Evolutionary conservation across 1,140 invertebrate species (phyloP).

Genomic region (Drosophila seguyi): DNA sequence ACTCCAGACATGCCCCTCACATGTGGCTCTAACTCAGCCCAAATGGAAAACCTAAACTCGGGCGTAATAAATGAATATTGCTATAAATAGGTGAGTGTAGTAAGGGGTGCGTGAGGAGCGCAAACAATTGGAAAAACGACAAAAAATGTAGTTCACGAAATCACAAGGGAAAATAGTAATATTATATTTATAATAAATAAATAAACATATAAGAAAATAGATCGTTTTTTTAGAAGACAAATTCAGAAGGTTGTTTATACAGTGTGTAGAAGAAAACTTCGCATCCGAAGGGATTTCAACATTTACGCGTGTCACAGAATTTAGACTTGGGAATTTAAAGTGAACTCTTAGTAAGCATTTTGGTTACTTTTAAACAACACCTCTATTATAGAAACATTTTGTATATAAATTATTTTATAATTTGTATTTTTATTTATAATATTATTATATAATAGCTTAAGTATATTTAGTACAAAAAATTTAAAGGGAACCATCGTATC

Average conservation of each 20-base stretch:
- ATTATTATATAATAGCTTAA: neutral
- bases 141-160: neutral
- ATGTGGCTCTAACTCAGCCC: slow-evolving; percentile 48
- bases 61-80: slow-evolving; percentile 67
- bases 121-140: neutral
- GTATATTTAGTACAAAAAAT: neutral
- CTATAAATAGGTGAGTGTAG: slow-evolving; percentile 52
- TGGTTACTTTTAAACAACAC: too few species aligned
- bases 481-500: neutral
- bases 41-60: slow-evolving; percentile 61
- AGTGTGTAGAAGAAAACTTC: neutral
- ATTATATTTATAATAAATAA: neutral
- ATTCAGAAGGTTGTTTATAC: neutral
- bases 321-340: too few species aligned
- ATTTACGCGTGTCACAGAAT: too few species aligned
- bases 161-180: neutral
- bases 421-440: neutral
- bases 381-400: neutral
- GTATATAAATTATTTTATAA: too few species aligned
- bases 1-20: slow-evolving; percentile 69
- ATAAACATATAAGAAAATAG: neutral
- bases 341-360: too few species aligned
- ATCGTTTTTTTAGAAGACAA: neutral
- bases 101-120: slow-evolving; percentile 24
- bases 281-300: neutral